Evolutionary conservation across 2,113 vertebrate genomes (phyloP), one percentile per base, ranked within the genome.

Genomic region (Apistogramma diplotaenia): DNA sequence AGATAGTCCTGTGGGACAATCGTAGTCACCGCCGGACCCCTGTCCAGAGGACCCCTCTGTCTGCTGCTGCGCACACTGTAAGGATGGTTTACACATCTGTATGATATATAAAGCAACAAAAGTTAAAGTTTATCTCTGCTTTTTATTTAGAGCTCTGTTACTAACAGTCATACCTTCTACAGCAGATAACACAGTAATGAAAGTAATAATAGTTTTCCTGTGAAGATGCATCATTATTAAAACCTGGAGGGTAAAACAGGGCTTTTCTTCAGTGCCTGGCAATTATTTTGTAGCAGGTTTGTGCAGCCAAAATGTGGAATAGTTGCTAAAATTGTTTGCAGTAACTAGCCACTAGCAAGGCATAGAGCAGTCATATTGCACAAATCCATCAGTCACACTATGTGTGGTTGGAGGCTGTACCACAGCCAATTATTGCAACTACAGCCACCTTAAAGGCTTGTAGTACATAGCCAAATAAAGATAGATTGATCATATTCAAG

Each of bases 1-100:
- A 99, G 91, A 99, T 99, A 18, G 97, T 98, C 74, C 90, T 99
- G 78, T 99, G 98, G 98, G 98, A 99, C 91, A 99, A 99, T 86
- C 97, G 98, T 85, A 99, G 98, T 54, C 97, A 99, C 92, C 93
- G 98, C 25, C 96, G 97, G 87, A 99, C 98, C 1, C 98, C 98
- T 0, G 97, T 99, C 76, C 98, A 99, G 93, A 96, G 98, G 89
- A 99, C 98, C 0, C 98, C 98, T 0, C 95, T 99, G 57, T 99
- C 98, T 79, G 98, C 97, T 75, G 97, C 97, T 81, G 97, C 98
- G 7, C 98, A 99, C 91, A 99, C 98, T 56, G 98, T 99, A 95
- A 96, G 96, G 83, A 29, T n/a, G 9, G 15, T 19, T 35, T 57
- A 31, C 29, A 25, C 16, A 2, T 77, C 25, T 43, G 10, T 21